Evolutionary conservation across 2,888 invertebrate genomes (phyloP), one percentile per base, ranked within the genome.

Genomic region (Sphecodes monilicornis): DNA sequence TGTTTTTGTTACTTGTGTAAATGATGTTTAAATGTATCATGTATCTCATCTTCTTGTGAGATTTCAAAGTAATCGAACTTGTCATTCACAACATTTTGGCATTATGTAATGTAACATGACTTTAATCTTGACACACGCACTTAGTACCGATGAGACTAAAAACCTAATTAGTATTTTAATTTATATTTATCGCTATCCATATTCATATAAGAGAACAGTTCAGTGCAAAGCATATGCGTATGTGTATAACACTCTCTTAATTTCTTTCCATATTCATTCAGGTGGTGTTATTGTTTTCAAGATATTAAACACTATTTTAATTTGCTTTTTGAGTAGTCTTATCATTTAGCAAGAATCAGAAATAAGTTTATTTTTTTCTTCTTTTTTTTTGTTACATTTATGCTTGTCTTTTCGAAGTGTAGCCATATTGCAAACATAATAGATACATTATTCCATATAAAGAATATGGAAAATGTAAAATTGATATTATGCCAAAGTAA

Each of bases 111-210:
- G 39, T 69, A 77, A 78, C 29, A 36, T 80, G 60, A 79, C 78
- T 83, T 79, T 39, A 75, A 71, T 54, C 50, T 26, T 57, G 32
- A 32, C 57, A 70, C 82, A 64, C 74, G 82, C 70, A 74, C 79
- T 74, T 74, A 70, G 76, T 85, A 85, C 83, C 16, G 83, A 85
- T 85, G 85, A 71, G 83, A 74, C 70, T 79, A 64, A 77, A 70
- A 60, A 69, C 32, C 39, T 69, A 69, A 74, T 81, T 81, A 76
- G 50, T 76, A 72, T 57, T 26, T 75, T 71, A 60, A 82, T 77
- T 75, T 78, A 57, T 74, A 71, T 72, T 73, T 74, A 70, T 22
- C 32, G 64, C 43, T 68, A 16, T 13, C 29, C 70, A 66, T 66
- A 74, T 16, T 77, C 70, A 78, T 29, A 32, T 64, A 39, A 43